These are phyloP conservation scores for Lasioglossum albipes DNA, from an alignment of 1,140 invertebrate genomes.

Conservation along the genomic window DNA sequence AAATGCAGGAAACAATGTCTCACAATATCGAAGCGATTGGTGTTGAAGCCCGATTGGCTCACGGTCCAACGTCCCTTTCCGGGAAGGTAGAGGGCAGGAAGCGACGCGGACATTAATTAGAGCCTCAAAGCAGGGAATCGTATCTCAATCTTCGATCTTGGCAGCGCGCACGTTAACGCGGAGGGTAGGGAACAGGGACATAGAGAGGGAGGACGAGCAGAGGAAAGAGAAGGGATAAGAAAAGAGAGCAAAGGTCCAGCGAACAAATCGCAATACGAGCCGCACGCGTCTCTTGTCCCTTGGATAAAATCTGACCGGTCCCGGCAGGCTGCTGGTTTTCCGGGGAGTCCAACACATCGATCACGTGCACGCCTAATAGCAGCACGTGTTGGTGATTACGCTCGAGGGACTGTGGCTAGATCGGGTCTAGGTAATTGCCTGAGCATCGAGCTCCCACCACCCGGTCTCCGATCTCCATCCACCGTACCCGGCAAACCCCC, in stretches of 20 bases:
- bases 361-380: conserved; percentile 74
- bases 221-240: too few relatives aligned
- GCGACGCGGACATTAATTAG: not conserved
- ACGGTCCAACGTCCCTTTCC: not conserved
- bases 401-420: conserved; percentile 72
- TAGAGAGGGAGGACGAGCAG: too few relatives aligned
- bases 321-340: conserved; percentile 52
- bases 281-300: conserved; percentile 33
- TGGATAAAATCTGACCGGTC: conserved; percentile 55
- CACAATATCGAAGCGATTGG: not conserved
- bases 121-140: not conserved
- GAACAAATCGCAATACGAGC: conserved; percentile 11
- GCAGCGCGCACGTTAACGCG: too few relatives aligned
- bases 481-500: conserved; percentile 41
- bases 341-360: conserved; percentile 67
- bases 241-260: not conserved
- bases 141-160: not conserved
- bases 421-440: conserved; percentile 75
- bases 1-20: not conserved
- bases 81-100: not conserved
- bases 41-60: not conserved
- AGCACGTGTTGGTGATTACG: conserved; percentile 76
- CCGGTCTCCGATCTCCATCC: conserved; percentile 37
- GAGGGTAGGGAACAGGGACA: not conserved
- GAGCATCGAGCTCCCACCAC: conserved; percentile 51